Percentiles rank a stretch among this genome's conserved stretches.
Conservation (phyloP, 2,113 vertebrate species). For the Blennius ocellaris region DNA sequence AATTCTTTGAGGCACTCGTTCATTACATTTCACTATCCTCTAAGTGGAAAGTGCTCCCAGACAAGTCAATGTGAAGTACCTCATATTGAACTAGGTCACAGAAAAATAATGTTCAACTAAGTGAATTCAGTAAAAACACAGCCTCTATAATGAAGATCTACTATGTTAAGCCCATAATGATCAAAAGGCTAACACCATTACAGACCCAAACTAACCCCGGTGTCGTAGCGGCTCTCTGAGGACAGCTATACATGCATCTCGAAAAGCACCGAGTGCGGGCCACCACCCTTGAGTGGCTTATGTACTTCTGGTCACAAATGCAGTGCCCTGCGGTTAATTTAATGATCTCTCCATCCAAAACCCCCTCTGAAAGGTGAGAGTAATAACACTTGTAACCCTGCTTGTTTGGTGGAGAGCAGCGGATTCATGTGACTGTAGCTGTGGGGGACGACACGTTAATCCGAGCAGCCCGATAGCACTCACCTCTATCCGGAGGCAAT, state of each 20-base stretch:
- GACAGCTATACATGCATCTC: conserved; percentile 64
- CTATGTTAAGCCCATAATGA: conserved; percentile 73
- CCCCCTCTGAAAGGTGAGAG: conserved; percentile 75
- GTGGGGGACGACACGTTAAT: conserved; percentile 78
- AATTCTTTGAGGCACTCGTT: conserved; percentile 67
- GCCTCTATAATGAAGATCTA: conserved; percentile 64
- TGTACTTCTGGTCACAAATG: conserved; percentile 77
- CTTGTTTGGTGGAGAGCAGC: conserved; percentile 72
- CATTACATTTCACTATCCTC: conserved; percentile 67
- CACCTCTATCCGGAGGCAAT: conserved; percentile 64
- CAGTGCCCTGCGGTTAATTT: conserved; percentile 84
- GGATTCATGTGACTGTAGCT: conserved; percentile 68
- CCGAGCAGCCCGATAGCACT: conserved; percentile 63
- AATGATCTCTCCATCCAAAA: conserved; percentile 82
- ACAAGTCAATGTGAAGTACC: conserved; percentile 51
- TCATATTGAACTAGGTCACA: conserved; percentile 63
- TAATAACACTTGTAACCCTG: conserved; percentile 80
- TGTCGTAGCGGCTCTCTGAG: conserved; percentile 55
- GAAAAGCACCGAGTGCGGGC: conserved; percentile 65
- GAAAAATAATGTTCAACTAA: conserved; percentile 55
- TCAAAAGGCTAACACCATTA: conserved; percentile 65
- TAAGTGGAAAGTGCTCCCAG: conserved; percentile 56
- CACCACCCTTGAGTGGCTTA: conserved; percentile 71
- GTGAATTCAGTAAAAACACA: conserved; percentile 58
- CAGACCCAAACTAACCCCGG: conserved; percentile 55